phyloP scores from a whole-genome alignment of 1,140 invertebrate species.

The Drosophila arawakana region DNA sequence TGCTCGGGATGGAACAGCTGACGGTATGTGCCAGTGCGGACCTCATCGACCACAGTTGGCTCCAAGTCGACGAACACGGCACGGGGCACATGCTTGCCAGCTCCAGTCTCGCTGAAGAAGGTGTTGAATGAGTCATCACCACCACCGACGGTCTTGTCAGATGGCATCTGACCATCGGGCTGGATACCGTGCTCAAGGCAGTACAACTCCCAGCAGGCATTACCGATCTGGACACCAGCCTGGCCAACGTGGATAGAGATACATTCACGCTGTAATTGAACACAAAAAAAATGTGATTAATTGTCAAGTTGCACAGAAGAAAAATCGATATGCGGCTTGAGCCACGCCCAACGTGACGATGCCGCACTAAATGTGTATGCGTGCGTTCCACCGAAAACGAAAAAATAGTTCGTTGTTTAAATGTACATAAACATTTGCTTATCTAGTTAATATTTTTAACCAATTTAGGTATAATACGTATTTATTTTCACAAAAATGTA shows the following conservation, averaged over 20 bases:
- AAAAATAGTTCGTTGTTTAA: too few relatives aligned
- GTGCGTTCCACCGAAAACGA: background rate
- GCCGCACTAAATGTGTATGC: conserved; percentile 11
- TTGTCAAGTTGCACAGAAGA: conserved; percentile 7
- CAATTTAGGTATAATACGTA: background rate
- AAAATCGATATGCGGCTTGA: conserved; percentile 60
- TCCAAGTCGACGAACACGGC: conserved; percentile 95
- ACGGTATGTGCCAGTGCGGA: conserved; percentile 92
- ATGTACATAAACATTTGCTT: too few relatives aligned
- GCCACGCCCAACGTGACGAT: conserved; percentile 54
- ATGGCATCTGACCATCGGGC: conserved; percentile 90
- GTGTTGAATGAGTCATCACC: conserved; percentile 93
- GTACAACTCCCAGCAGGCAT: conserved; percentile 88
- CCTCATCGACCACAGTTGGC: conserved; percentile 95
- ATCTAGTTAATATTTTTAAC: too few relatives aligned
- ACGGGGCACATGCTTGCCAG: conserved; percentile 94
- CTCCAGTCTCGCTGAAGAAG: conserved; percentile 95
- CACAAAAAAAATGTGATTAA: conserved; percentile 24
- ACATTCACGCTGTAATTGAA: conserved; percentile 86
- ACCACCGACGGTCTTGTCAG: conserved; percentile 89
- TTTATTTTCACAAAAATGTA: conserved; percentile 2
- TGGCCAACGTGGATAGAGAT: conserved; percentile 85
- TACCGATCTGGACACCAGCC: conserved; percentile 91
- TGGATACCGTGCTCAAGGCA: conserved; percentile 92
- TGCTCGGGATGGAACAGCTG: conserved; percentile 95